Evolutionary conservation across 2,113 vertebrate species (phyloP).

Genomic region (Sinocyclocheilus anophthalmus): DNA sequence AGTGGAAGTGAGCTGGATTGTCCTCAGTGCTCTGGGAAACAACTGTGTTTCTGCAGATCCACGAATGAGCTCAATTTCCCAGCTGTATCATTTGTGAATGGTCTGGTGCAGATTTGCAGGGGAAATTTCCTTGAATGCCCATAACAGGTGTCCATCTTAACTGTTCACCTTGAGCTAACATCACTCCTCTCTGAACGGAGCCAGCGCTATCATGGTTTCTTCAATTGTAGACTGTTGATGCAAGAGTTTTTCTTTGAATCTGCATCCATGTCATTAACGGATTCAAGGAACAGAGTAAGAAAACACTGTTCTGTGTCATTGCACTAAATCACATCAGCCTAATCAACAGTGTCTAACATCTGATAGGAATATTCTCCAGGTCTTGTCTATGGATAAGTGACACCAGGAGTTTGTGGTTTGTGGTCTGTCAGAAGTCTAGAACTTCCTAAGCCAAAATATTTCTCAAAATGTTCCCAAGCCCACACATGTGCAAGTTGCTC

Average conservation of each 20-base stretch:
- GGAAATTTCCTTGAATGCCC: slow-evolving; percentile 29
- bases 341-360: slow-evolving; percentile 10
- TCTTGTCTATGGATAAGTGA: slow-evolving; percentile 33
- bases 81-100: slow-evolving; percentile 32
- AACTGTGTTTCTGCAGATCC: background rate
- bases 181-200: background rate
- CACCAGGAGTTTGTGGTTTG: slow-evolving; percentile 37
- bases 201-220: background rate
- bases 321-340: slow-evolving; percentile 7
- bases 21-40: slow-evolving; percentile 21
- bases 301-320: slow-evolving; percentile 3
- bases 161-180: slow-evolving; percentile 34
- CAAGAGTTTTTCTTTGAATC: background rate
- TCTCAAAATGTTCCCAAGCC: slow-evolving; percentile 24
- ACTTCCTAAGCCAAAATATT: slow-evolving; percentile 19
- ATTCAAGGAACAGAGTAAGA: background rate
- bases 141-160: slow-evolving; percentile 40
- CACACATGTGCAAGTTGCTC: slow-evolving; percentile 29
- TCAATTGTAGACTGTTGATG: background rate
- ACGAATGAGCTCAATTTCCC: slow-evolving; percentile 37
- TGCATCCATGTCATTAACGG: background rate
- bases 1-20: background rate
- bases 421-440: slow-evolving; percentile 28
- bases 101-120: slow-evolving; percentile 27
- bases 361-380: slow-evolving; percentile 20